phyloP scores from a whole-genome alignment of 1,140 invertebrate genomes.

The Pseudoatta argentina region DNA sequence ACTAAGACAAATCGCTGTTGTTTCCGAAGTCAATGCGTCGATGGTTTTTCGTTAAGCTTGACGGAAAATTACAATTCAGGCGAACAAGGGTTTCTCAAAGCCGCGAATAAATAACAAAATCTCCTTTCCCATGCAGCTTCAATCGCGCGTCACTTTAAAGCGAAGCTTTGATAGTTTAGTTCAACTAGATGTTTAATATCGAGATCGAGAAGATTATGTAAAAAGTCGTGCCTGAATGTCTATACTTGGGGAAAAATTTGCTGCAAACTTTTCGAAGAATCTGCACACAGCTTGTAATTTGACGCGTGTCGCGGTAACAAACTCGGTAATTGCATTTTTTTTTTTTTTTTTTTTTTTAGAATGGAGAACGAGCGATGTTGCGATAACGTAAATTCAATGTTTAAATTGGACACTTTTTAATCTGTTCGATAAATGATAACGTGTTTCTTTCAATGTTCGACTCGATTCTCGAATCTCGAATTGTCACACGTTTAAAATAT shows the following conservation, averaged over 20 bases:
- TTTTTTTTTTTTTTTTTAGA: no score
- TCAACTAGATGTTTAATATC: neutral
- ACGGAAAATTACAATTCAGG: slow-evolving; percentile 24
- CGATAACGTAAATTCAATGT: neutral
- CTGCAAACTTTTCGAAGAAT: neutral
- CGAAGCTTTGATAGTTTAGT: neutral
- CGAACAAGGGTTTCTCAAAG: neutral
- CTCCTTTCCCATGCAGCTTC: neutral
- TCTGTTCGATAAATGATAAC: neutral
- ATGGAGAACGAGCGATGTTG: neutral
- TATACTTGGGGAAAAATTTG: neutral
- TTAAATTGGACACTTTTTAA: slow-evolving; percentile 2
- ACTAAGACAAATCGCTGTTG: slow-evolving; percentile 35
- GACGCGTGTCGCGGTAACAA: neutral
- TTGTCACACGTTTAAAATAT: slow-evolving; percentile 24
- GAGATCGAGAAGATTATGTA: neutral
- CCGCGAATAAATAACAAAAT: neutral
- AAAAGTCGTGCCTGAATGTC: neutral
- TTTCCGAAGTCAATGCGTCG: slow-evolving; percentile 29
- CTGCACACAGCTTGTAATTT: neutral
- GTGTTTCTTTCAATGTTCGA: neutral
- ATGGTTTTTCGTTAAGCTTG: slow-evolving; percentile 9
- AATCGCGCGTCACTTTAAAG: neutral
- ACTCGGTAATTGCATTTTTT: neutral
- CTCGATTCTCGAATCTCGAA: neutral